A percentile compares a stretch with the other conserved stretches of the same genome.
Conservation (phyloP, 2,888 invertebrate genomes). For the Caenorhabditis parvicauda region DNA sequence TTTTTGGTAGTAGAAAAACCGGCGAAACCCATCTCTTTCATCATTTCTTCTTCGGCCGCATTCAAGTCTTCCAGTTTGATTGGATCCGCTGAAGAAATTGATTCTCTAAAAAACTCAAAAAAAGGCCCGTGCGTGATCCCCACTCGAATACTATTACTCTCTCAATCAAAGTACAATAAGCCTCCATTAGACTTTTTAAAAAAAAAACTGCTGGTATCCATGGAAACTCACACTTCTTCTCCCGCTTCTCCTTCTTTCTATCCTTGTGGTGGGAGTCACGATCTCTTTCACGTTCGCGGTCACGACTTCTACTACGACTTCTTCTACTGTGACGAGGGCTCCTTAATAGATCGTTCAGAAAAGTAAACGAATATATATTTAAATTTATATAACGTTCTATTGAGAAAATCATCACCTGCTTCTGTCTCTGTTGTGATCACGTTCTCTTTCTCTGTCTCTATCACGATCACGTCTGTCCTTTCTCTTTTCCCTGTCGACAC, state of each 20-base stretch:
- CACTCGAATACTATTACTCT: too few species aligned
- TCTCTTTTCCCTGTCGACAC: conserved; percentile 11
- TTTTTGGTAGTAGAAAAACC: conserved; percentile 88
- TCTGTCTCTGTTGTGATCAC: conserved; percentile 17
- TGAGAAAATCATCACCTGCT: conserved; percentile 4
- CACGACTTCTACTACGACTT: conserved; percentile 23
- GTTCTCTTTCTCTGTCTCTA: conserved; percentile 7
- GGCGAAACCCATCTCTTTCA: conserved; percentile 85
- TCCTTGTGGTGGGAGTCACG: conserved; percentile 22
- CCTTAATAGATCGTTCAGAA: too few species aligned
- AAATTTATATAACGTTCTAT: neutral
- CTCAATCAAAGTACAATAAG: too few species aligned
- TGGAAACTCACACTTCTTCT: conserved; percentile 5
- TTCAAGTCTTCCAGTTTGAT: conserved; percentile 19
- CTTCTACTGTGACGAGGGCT: conserved; percentile 27
- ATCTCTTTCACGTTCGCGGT: conserved; percentile 24
- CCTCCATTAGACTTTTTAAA: neutral
- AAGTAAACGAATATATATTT: neutral
- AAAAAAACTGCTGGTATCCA: conserved; percentile 1
- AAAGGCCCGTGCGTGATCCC: conserved; percentile 9
- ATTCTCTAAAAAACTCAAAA: neutral
- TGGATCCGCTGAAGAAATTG: conserved; percentile 14
- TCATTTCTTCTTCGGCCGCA: conserved; percentile 45
- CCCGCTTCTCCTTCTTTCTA: conserved; percentile 11
- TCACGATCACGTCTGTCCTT: neutral